phyloP scores from a whole-genome alignment of 1,140 invertebrate genomes.

The Bursaphelenchus mucronatus region DNA sequence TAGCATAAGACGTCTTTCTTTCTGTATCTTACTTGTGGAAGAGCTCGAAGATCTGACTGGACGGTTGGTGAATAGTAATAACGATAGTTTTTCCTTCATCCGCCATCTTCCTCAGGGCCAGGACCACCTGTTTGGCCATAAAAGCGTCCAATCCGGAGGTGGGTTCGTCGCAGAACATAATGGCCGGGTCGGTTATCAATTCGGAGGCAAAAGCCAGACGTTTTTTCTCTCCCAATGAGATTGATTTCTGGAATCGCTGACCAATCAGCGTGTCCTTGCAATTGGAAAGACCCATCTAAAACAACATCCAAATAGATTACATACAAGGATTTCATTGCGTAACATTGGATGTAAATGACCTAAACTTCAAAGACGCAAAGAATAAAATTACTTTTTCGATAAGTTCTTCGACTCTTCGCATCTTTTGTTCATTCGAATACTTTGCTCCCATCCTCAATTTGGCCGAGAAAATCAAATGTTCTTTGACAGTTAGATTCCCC shows the following conservation, averaged over 20 bases:
- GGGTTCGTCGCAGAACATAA: slow-evolving; percentile 95
- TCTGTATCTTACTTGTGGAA: slow-evolving; percentile 71
- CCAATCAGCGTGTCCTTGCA: slow-evolving; percentile 76
- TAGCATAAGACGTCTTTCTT: no score
- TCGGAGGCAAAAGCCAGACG: slow-evolving; percentile 90
- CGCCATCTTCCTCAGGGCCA: slow-evolving; percentile 71
- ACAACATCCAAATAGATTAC: no score
- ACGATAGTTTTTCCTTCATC: slow-evolving; percentile 82
- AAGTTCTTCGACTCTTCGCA: slow-evolving; percentile 82
- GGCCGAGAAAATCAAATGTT: slow-evolving; percentile 86
- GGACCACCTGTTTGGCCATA: slow-evolving; percentile 72
- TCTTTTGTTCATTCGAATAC: slow-evolving; percentile 72
- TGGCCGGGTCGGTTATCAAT: slow-evolving; percentile 83
- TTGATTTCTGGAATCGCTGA: slow-evolving; percentile 75
- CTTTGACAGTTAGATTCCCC: slow-evolving; percentile 78
- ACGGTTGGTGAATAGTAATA: slow-evolving; percentile 91
- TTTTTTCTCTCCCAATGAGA: slow-evolving; percentile 91
- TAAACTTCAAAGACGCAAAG: no score
- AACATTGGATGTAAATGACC: no score
- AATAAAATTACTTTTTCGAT: slow-evolving; percentile 68
- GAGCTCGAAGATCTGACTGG: slow-evolving; percentile 82
- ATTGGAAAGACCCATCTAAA: slow-evolving; percentile 48
- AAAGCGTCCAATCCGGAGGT: slow-evolving; percentile 86
- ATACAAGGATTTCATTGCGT: no score
- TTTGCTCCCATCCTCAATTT: slow-evolving; percentile 79